Base-by-base conservation (phyloP, 2,888 invertebrate species). In the Xanthostigma xanthostigma region DNA sequence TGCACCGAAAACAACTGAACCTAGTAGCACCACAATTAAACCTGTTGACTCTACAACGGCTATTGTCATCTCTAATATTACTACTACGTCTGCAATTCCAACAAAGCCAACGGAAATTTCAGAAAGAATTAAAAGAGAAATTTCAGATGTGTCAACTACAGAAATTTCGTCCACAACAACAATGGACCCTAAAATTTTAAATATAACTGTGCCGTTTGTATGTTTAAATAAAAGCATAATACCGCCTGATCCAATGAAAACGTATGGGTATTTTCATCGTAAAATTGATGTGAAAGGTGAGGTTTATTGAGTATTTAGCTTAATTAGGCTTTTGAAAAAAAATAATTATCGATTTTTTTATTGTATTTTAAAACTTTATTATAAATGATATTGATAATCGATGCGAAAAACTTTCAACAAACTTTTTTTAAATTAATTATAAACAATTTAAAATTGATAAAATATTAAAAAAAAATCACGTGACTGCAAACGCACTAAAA, bases 221-320 rank as follows among this genome's bases (percentile, higher is more conserved):
- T 81, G 81, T 58, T 62, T 70, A 38, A 79, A 78, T 56, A 72
- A 73, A 46, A 72, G 76, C 9, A 64, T 72, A n/a, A 69, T 85
- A 17, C 74, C 80, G 0, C 71, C 76, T 38, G 79, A 82, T 60
- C 67, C 75, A 3, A 75, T 75, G 33, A 81, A 81, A 57, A 76
- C 78, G 1, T 84, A 83, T 61, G 90, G 90, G 9, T 80, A 81
- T 60, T 90, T 85, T 60, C 69, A 72, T 38, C 74, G 72, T 50
- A 73, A 72, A 45, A 62, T 90, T 46, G 68, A 72, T 45, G 76
- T 81, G 0, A 79, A 81, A 75, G 80, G 89, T 88, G 62, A 69
- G 63, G 58, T 48, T 40, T 10, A 44, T 35, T n/a, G 5, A 8
- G 34, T 9, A 6, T 44, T 44, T 33, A 38, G 6, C n/a, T n/a